These are phyloP conservation scores for Callyntrura guangdongensis DNA, from an alignment of 2,888 invertebrate species.

Conservation along the genomic window DNA sequence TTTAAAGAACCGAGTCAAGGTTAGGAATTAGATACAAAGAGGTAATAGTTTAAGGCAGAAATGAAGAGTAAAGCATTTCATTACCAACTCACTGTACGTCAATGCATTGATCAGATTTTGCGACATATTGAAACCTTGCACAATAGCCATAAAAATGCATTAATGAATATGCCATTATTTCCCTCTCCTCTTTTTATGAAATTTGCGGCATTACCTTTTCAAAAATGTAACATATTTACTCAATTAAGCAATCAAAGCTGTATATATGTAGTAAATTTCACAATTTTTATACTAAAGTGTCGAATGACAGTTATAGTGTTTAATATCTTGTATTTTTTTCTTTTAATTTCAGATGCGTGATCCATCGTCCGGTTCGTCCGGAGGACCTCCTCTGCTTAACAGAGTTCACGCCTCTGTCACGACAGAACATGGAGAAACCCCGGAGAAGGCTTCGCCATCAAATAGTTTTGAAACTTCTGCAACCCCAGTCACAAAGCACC, in stretches of 20 bases:
- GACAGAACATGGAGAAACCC: neutral
- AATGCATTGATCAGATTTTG: neutral
- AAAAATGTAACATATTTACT: too few relatives aligned
- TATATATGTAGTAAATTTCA: neutral
- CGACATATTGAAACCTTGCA: neutral
- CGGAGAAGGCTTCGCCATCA: neutral
- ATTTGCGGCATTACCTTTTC: too few relatives aligned
- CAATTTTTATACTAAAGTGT: too few relatives aligned
- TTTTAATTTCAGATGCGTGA: constrained; percentile 72
- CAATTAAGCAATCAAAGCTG: too few relatives aligned
- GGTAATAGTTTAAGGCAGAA: neutral
- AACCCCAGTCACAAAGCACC: constrained; percentile 58
- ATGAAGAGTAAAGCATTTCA: neutral
- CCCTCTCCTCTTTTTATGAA: neutral
- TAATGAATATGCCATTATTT: neutral
- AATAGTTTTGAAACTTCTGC: neutral
- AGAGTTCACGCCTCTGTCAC: neutral
- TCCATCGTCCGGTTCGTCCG: constrained; percentile 73
- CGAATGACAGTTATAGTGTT: too few relatives aligned
- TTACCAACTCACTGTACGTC: too few relatives aligned
- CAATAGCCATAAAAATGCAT: neutral
- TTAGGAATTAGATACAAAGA: neutral
- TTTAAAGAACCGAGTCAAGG: constrained; percentile 19
- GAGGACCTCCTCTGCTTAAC: constrained; percentile 55
- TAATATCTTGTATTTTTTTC: too few relatives aligned